Base-by-base conservation (phyloP, 2,888 invertebrate genomes). In the Scaptomyza flava region DNA sequence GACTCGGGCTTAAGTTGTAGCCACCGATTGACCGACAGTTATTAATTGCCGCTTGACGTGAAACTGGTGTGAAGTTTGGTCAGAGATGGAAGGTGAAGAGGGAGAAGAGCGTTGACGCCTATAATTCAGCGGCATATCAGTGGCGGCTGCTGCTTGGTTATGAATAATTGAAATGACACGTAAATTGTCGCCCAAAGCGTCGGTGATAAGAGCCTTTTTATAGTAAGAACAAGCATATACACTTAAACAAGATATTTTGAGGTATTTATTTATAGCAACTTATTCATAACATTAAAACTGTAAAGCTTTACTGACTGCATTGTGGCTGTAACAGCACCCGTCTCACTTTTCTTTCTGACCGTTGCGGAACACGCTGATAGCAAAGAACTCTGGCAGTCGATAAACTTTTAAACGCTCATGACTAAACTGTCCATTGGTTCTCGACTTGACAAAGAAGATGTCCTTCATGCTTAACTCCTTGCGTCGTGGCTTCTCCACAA, bases 391-490 rank as follows among this genome's bases (percentile, higher is more conserved):
- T 1, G 91, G 91, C 33, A 91, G 62, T 50, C 89, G 87, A 57
- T 89, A 91, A 6, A 88, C 72, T 72, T 89, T 90, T 20, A 91
- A 52, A 6, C 90, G 90, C 30, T 87, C 84, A 52, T 89, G 81
- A 59, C 89, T 91, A 52, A 91, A 91, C n/a, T 89, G 88, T 0
- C 91, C 91, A 52, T 91, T 91, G 33, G 82, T 67, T 1, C 79
- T 63, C 3, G 90, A 87, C 52, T 91, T 91, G 3, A 91, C 91
- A 66, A 84, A 90, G 75, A 91, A 90, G n/a, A 91, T 90, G 47
- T 91, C 88, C 65, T 90, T 89, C 33, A 82, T 58, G 20, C 67
- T 68, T 1, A 79, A 54, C 14, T 88, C 81, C 57, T 80, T 81
- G 20, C 62, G 68, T 0, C 58, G 59, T 2, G 65, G 31, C 12